A percentile compares a stretch with the other conserved stretches of the same genome.
Conservation (phyloP, 2,888 invertebrate genomes). For the Tetranychus piercei region DNA sequence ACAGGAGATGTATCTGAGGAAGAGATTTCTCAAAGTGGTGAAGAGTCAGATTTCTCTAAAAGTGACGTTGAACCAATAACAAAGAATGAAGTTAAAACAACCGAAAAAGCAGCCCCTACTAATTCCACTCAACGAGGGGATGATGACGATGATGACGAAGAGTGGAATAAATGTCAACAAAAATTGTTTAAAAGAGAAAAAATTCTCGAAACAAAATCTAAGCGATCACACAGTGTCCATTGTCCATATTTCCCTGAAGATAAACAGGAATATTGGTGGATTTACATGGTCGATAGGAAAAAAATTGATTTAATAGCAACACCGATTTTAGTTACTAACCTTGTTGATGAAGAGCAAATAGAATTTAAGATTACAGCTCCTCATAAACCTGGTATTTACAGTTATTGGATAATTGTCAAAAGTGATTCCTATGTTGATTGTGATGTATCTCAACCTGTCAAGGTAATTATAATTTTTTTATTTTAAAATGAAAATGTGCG, state of each 20-base stretch:
- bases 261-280: conserved; percentile 99
- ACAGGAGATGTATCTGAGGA: conserved; percentile 17
- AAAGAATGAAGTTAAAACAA: neutral
- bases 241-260: conserved; percentile 85
- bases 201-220: conserved; percentile 71
- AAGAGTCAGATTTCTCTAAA: conserved; percentile 16
- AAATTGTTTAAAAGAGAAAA: conserved; percentile 64
- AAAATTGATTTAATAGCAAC: conserved; percentile 72
- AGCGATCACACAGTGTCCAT: conserved; percentile 87
- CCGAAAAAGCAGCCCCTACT: neutral
- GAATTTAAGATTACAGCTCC: conserved; percentile 94
- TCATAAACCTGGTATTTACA: conserved; percentile 72
- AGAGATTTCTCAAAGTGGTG: conserved; percentile 15
- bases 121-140: conserved; percentile 29
- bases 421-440: conserved; percentile 72
- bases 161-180: conserved; percentile 83
- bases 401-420: conserved; percentile 73
- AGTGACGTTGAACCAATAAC: conserved; percentile 16
- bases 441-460: conserved; percentile 16
- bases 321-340: conserved; percentile 78
- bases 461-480: conserved; percentile 13
- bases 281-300: conserved; percentile 89
- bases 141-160: conserved; percentile 54
- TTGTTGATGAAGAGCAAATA: conserved; percentile 63
- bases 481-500: neutral